Conservation (phyloP, 2,888 invertebrate genomes). For the Griposia aprilina region DNA sequence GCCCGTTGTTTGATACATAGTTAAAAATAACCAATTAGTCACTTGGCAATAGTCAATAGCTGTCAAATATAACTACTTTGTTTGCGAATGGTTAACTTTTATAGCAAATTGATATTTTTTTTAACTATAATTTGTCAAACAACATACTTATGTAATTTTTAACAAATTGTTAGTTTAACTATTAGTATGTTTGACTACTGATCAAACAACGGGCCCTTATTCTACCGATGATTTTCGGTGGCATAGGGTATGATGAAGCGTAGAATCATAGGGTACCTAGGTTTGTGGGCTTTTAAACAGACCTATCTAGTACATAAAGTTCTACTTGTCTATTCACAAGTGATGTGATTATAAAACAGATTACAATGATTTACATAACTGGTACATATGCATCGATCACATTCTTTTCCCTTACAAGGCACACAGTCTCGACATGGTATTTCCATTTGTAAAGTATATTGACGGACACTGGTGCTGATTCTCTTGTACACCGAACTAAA, state of each 20-base stretch:
- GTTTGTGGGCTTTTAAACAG: not conserved
- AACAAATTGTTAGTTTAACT: no score
- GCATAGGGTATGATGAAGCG: not conserved
- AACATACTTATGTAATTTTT: no score
- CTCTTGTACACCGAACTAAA: no score
- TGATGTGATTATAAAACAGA: constrained; percentile 45
- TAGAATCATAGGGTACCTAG: not conserved
- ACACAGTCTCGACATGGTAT: constrained; percentile 12
- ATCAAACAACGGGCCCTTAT: no score
- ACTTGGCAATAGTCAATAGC: no score
- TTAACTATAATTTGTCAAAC: no score
- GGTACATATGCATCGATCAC: constrained; percentile 41
- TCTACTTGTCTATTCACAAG: not conserved
- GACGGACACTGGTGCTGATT: constrained; percentile 17
- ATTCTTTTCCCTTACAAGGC: constrained; percentile 52
- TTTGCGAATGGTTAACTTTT: no score
- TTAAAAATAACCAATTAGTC: no score
- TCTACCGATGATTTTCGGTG: not conserved
- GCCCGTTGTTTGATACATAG: no score
- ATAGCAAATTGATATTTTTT: no score
- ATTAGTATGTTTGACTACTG: no score
- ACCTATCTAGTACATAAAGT: not conserved
- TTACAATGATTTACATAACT: constrained; percentile 43
- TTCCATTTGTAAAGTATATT: constrained; percentile 28
- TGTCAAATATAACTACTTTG: no score